Evolutionary conservation across 2,888 invertebrate genomes (phyloP).

Genomic region (Thecocarcelia acutangulata): DNA sequence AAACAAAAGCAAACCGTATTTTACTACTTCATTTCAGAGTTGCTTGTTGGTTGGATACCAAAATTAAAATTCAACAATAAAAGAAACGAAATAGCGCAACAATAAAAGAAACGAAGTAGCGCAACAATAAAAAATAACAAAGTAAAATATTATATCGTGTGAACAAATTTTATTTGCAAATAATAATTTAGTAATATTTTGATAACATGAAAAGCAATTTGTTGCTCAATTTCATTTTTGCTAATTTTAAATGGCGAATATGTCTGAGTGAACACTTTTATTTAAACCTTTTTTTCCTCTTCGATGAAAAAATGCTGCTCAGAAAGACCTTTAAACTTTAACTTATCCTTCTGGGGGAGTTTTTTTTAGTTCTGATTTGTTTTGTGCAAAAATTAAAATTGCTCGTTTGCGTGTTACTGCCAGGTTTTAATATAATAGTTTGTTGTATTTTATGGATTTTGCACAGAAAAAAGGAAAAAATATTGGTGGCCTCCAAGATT

Average conservation of each 20-base stretch:
- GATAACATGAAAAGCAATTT: constrained; percentile 66
- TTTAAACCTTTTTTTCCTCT: constrained; percentile 29
- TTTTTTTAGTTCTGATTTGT: constrained; percentile 10
- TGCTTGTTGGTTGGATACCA: constrained; percentile 20
- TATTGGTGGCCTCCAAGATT: constrained; percentile 6
- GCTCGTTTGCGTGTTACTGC: constrained; percentile 62
- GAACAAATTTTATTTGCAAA: constrained; percentile 62
- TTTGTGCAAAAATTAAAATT: constrained; percentile 47
- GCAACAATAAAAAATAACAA: constrained; percentile 14
- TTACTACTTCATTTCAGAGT: constrained; percentile 19
- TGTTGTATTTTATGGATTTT: constrained; percentile 15
- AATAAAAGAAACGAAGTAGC: not conserved
- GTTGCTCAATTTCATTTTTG: constrained; percentile 52
- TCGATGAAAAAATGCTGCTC: not conserved
- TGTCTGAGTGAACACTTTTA: constrained; percentile 2
- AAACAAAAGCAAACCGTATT: constrained; percentile 11
- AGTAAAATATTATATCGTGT: constrained; percentile 53
- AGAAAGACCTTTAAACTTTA: constrained; percentile 29
- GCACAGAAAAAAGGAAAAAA: constrained; percentile 3
- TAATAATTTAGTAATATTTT: constrained; percentile 65
- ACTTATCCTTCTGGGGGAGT: constrained; percentile 27
- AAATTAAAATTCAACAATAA: not conserved
- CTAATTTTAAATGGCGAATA: not conserved
- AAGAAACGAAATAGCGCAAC: not conserved
- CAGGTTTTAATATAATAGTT: constrained; percentile 31